Base-by-base conservation (phyloP, 1,140 invertebrate species). In the Drosophila jambulina region DNA sequence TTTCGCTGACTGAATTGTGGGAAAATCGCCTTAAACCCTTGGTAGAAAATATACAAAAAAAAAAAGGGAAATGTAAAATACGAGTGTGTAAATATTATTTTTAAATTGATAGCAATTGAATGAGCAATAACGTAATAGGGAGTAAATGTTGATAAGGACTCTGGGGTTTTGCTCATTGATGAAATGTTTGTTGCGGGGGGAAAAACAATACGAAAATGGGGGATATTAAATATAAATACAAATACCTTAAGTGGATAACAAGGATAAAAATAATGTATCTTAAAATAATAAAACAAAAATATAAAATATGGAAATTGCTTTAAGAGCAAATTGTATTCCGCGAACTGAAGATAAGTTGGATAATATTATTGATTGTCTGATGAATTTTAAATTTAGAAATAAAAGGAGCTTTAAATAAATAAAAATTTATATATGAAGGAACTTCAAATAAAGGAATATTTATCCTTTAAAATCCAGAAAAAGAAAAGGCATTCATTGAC, bases 21-120 rank as follows among this genome's bases (percentile, higher is more conserved):
- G n/a, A 34, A 71, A 86, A 56, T 79, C 58, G 59, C 38, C 75
- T 54, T 27, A 72, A 65, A 79, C 53, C 56, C 36, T 34, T 29
- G 29, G 17, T 15, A 25, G 5, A 7, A 38, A 56, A 56, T 23
- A 17, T 8, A n/a, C n/a, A n/a, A n/a, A 36, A 19, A 32, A 23
- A 27, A 60, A 61, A 75, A 53, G 34, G 46, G 71, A 64, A 36
- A 43, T 29, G 36, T 34, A 68, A 82, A 40, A 87, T 75, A 77
- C 61, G 77, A 51, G 83, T 88, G 84, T 83, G 80, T 78, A 87
- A 88, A 87, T 88, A 87, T 80, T 83, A 72, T 83, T 88, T 79
- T 80, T 71, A 88, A 87, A 88, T 87, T 87, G 83, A 84, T 82
- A 78, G 68, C 80, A 80, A 84, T 80, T 80, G 63, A 78, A 84